Conservation (phyloP, 2,113 vertebrate species). For the Aptenodytes forsteri region DNA sequence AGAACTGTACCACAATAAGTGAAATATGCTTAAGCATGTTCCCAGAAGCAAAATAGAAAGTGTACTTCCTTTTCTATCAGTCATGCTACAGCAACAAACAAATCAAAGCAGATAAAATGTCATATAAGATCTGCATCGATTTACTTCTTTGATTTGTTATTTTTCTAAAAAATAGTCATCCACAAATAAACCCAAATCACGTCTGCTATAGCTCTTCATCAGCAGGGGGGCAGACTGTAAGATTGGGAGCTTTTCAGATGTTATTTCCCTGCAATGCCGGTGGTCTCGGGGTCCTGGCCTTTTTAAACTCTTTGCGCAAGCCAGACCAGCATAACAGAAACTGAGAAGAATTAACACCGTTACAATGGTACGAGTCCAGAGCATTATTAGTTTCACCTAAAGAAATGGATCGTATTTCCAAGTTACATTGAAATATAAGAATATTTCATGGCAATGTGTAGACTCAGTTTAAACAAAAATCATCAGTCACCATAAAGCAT, state of each 20-base stretch:
- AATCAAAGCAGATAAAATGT: neutral
- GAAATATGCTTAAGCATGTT: neutral
- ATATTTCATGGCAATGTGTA: neutral
- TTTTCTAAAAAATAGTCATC: neutral
- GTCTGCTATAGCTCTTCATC: constrained; percentile 6
- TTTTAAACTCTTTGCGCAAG: neutral
- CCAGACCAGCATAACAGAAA: constrained; percentile 19
- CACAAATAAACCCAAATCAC: constrained; percentile 38
- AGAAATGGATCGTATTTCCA: constrained; percentile 20
- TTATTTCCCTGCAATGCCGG: constrained; percentile 31
- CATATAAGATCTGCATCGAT: neutral
- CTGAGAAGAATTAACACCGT: constrained; percentile 57
- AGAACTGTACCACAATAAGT: neutral
- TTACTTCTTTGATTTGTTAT: constrained; percentile 23
- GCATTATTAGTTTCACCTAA: constrained; percentile 10
- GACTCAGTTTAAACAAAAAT: constrained; percentile 14
- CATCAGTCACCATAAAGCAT: neutral
- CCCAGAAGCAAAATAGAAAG: neutral
- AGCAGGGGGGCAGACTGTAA: neutral
- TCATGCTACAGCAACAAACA: neutral
- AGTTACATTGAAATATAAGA: neutral
- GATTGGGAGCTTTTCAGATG: constrained; percentile 22
- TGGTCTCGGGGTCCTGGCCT: constrained; percentile 41
- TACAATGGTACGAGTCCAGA: neutral
- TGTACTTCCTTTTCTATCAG: neutral